Percentiles rank a stretch among this genome's conserved stretches.
phyloP scores from a whole-genome alignment of 1,140 invertebrate species.

The Riptortus pedestris region DNA sequence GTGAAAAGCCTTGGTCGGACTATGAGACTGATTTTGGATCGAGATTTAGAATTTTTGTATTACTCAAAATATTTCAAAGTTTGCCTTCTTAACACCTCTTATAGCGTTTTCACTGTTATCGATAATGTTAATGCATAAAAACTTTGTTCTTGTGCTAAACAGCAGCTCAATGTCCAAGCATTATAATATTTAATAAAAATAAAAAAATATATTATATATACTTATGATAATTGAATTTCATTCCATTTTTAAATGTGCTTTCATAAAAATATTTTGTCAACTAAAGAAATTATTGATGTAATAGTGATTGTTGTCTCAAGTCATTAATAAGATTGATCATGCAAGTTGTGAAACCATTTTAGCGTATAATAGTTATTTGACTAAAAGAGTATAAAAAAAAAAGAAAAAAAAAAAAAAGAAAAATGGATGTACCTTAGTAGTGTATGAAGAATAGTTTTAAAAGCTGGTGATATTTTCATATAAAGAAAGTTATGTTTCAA shows the following conservation, averaged over 20 bases:
- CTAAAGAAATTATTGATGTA: slow-evolving; percentile 7
- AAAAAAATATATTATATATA: too few relatives aligned
- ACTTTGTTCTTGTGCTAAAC: slow-evolving; percentile 4
- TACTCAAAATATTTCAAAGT: slow-evolving; percentile 15
- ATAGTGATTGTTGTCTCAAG: slow-evolving; percentile 12
- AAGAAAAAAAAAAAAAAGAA: too few relatives aligned
- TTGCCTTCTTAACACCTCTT: slow-evolving; percentile 17
- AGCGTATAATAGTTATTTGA: background rate
- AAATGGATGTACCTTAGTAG: slow-evolving; percentile 23
- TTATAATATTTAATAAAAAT: slow-evolving; percentile 5
- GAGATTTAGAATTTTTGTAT: slow-evolving; percentile 23
- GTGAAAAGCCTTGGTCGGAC: slow-evolving; percentile 27
- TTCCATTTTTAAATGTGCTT: slow-evolving; percentile 17
- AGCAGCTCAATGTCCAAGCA: slow-evolving; percentile 16
- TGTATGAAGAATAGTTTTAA: slow-evolving; percentile 23
- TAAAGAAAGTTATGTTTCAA: slow-evolving; percentile 10
- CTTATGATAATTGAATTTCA: slow-evolving; percentile 12
- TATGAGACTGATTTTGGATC: slow-evolving; percentile 27
- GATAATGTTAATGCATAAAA: slow-evolving; percentile 9
- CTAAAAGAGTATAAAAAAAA: background rate
- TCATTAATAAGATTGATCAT: slow-evolving; percentile 1
- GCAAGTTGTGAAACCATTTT: slow-evolving; percentile 4
- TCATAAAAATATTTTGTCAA: slow-evolving; percentile 14
- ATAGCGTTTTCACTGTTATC: slow-evolving; percentile 12
- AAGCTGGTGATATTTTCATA: slow-evolving; percentile 27